A percentile compares a stretch with the other conserved stretches of the same genome.
phyloP scores from a whole-genome alignment of 2,888 invertebrate genomes.

The Tetragnatha montana region DNA sequence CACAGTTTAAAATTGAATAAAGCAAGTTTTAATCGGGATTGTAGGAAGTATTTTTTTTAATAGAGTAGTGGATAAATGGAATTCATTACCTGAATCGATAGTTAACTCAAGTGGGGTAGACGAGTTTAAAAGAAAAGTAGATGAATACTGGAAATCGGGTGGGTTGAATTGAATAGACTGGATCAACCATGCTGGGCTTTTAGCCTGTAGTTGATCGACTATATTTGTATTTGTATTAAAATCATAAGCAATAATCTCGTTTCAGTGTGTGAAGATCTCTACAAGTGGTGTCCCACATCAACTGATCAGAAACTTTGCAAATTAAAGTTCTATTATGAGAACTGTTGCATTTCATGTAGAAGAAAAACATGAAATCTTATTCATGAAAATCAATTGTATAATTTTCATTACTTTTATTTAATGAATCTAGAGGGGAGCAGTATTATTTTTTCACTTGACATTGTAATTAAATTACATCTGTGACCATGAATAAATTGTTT shows the following conservation, averaged over 20 bases:
- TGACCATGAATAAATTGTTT: neutral
- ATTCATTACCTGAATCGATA: no score
- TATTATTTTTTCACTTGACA: neutral
- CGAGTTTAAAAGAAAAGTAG: no score
- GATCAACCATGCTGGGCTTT: no score
- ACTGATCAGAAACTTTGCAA: slow-evolving; percentile 47
- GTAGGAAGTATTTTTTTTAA: no score
- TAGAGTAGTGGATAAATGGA: no score
- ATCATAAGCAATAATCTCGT: neutral
- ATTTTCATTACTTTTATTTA: neutral
- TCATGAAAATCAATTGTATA: neutral
- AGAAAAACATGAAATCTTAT: slow-evolving; percentile 6
- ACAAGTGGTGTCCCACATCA: slow-evolving; percentile 47
- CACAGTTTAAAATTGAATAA: no score
- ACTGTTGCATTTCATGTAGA: slow-evolving; percentile 56
- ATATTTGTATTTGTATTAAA: no score
- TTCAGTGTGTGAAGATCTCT: slow-evolving; percentile 49
- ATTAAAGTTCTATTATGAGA: slow-evolving; percentile 50
- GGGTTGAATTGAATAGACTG: no score
- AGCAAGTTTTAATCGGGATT: no score
- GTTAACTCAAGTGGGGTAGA: no score
- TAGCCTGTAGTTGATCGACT: no score
- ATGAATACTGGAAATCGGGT: no score
- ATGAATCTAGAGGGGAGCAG: neutral
- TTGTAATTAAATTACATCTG: neutral